phyloP scores from a whole-genome alignment of 2,113 vertebrate genomes.

The Ophthalmolycus amberensis region DNA sequence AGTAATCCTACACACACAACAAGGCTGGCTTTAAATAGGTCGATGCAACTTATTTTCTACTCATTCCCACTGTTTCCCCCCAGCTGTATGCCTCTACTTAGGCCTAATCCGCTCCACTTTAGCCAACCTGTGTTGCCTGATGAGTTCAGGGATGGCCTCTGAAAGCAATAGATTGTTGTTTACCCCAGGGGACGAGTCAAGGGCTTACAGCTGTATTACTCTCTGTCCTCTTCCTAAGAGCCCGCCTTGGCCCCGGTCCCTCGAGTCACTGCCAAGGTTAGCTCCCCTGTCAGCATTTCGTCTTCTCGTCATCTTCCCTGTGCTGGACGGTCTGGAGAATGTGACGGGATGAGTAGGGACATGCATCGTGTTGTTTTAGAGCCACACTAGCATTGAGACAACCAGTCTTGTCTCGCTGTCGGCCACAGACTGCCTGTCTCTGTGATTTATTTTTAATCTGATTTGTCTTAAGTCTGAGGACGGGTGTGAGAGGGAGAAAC shows the following conservation, averaged over 20 bases:
- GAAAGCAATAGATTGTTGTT: slow-evolving; percentile 51
- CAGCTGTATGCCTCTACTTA: slow-evolving; percentile 14
- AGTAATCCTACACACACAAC: slow-evolving; percentile 28
- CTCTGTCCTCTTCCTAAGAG: slow-evolving; percentile 26
- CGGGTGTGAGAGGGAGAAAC: slow-evolving; percentile 14
- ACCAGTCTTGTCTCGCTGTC: slow-evolving; percentile 1
- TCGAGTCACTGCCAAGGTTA: slow-evolving; percentile 52
- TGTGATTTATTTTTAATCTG: slow-evolving; percentile 27
- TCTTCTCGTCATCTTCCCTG: slow-evolving; percentile 30
- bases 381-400: slow-evolving; percentile 6
- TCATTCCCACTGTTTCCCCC: slow-evolving; percentile 27
- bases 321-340: slow-evolving; percentile 18
- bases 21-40: slow-evolving; percentile 27
- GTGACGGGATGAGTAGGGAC: slow-evolving; percentile 37
- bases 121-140: slow-evolving; percentile 50
- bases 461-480: slow-evolving; percentile 31
- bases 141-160: slow-evolving; percentile 39
- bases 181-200: slow-evolving; percentile 35
- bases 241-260: slow-evolving; percentile 39
- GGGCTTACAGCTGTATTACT: slow-evolving; percentile 51
- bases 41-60: slow-evolving; percentile 31
- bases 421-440: slow-evolving; percentile 10
- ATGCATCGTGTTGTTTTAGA: slow-evolving; percentile 45
- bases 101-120: slow-evolving; percentile 50
- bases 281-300: slow-evolving; percentile 50